Evolutionary conservation across 1,140 invertebrate genomes (phyloP).

Genomic region (Drosophila trapezifrons): DNA sequence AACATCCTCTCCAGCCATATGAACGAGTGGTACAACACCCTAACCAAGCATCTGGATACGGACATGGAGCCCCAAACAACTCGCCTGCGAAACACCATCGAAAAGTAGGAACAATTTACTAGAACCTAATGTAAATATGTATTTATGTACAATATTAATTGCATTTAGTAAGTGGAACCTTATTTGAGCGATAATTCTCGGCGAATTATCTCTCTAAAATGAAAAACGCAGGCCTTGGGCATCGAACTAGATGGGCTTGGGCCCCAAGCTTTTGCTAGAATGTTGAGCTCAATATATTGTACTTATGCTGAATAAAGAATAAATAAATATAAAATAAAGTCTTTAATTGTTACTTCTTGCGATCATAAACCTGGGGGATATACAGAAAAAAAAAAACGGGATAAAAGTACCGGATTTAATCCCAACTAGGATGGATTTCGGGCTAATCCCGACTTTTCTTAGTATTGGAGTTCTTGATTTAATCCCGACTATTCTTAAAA

Average conservation of each 20-base stretch:
- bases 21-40: conserved; percentile 76
- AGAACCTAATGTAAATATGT: conserved; percentile 67
- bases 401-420: no score
- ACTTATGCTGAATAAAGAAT: not conserved
- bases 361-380: no score
- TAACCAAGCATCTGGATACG: conserved; percentile 64
- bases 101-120: conserved; percentile 26
- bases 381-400: no score
- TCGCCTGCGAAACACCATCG: conserved; percentile 24
- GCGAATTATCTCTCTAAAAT: conserved; percentile 27
- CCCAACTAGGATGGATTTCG: no score
- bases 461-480: no score
- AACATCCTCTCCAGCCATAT: conserved; percentile 73
- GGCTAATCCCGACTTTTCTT: no score
- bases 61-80: not conserved
- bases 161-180: conserved; percentile 5
- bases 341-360: not conserved
- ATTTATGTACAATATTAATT: conserved; percentile 42
- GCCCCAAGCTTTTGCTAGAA: conserved; percentile 30
- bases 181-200: conserved; percentile 25
- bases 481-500: no score
- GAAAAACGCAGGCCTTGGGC: conserved; percentile 4
- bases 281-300: not conserved
- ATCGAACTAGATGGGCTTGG: conserved; percentile 20
- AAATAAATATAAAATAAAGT: not conserved